A percentile compares a stretch with the other conserved stretches of the same genome.
Conservation (phyloP, 35 echinoderm and acorn worm species). For the Patiria miniata region DNA sequence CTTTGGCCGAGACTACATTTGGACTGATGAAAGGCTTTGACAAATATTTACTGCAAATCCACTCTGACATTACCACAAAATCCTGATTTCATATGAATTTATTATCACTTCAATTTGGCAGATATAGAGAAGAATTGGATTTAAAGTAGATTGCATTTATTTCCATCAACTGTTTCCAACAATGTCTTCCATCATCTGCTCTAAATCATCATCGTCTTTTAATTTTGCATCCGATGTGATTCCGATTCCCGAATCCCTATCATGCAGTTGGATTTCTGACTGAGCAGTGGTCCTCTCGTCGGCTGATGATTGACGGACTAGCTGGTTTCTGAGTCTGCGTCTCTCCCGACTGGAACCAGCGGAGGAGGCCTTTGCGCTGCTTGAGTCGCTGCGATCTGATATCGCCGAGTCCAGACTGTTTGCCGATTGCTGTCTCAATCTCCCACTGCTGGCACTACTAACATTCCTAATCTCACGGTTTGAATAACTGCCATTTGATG, state of each 20-base stretch:
- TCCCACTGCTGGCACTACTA: not conserved
- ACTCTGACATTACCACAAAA: too few species aligned
- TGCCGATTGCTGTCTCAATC: not conserved
- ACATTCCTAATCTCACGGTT: not conserved
- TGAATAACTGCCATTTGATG: not conserved
- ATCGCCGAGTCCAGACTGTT: conserved; percentile 25
- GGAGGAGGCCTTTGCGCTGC: conserved; percentile 4
- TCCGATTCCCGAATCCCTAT: not conserved
- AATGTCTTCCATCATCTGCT: conserved; percentile 25
- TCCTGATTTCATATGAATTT: too few species aligned
- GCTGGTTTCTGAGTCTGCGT: conserved; percentile 13
- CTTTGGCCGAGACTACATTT: too few species aligned
- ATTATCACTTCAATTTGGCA: too few species aligned
- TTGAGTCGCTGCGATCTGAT: conserved; percentile 24
- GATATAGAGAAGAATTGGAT: too few species aligned
- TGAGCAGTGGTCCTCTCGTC: not conserved
- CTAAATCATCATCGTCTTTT: not conserved
- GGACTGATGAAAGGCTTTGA: too few species aligned
- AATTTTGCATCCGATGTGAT: not conserved
- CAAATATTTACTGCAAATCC: too few species aligned
- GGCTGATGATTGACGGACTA: not conserved
- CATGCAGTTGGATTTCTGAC: not conserved
- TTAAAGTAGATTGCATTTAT: too few species aligned
- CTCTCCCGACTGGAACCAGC: conserved; percentile 9
- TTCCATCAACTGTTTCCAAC: conserved; percentile 18